Evolutionary conservation across 2,888 invertebrate species (phyloP).

Genomic region (Eupithecia exiguata): DNA sequence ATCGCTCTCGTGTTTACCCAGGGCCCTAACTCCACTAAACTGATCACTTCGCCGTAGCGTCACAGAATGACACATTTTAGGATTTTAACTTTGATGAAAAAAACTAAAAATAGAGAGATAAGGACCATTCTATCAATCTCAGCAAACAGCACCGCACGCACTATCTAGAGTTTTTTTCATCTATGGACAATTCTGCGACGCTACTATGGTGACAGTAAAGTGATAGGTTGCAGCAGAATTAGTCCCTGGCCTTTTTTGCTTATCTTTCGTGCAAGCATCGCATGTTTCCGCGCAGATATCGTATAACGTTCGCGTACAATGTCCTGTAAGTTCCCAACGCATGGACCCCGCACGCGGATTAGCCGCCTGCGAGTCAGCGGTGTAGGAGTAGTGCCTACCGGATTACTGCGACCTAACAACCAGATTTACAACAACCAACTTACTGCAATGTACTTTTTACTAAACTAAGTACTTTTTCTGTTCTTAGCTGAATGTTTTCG

Average conservation of each 20-base stretch:
- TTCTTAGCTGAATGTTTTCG: not conserved
- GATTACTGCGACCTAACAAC: slow-evolving; percentile 9
- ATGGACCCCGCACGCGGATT: slow-evolving; percentile 16
- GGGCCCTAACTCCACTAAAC: no score
- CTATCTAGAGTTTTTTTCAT: no score
- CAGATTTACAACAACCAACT: slow-evolving; percentile 11
- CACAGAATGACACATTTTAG: no score
- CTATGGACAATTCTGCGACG: no score
- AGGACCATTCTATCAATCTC: no score
- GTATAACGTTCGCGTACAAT: not conserved
- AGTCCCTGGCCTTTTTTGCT: not conserved
- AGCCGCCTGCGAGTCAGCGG: slow-evolving; percentile 24
- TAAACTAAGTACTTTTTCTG: not conserved
- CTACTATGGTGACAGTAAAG: no score
- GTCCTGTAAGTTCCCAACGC: not conserved
- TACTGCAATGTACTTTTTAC: not conserved
- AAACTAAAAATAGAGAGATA: no score
- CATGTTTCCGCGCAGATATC: not conserved
- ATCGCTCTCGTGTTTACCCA: no score
- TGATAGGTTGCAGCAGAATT: no score
- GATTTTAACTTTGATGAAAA: no score
- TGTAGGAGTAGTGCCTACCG: slow-evolving; percentile 27
- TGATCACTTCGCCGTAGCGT: no score
- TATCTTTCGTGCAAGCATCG: not conserved
- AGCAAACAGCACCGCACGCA: no score